Evolutionary conservation across 1,140 invertebrate species (phyloP).

Genomic region (Calephelis virginiensis): DNA sequence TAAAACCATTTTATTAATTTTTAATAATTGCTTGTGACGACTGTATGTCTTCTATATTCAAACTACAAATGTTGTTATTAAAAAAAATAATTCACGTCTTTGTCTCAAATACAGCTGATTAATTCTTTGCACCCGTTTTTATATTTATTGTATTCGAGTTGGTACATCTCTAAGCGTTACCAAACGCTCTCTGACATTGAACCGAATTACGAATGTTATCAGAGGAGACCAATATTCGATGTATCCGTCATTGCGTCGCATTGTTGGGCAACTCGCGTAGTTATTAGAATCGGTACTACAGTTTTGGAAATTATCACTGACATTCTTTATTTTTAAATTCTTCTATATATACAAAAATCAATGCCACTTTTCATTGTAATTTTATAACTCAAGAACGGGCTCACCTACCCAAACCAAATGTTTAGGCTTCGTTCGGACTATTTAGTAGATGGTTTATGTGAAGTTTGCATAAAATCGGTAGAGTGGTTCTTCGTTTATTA

Average conservation of each 20-base stretch:
- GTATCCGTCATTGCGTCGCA: conserved; percentile 43
- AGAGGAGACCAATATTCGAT: conserved; percentile 40
- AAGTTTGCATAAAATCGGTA: no score
- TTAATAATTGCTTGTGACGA: no score
- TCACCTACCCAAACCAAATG: no score
- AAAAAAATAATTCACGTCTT: background rate
- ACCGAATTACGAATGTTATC: conserved; percentile 69
- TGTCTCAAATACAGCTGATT: conserved; percentile 5
- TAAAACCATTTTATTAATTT: no score
- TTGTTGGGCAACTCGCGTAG: conserved; percentile 52
- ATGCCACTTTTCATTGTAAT: no score
- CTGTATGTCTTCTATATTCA: no score
- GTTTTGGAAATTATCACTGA: background rate
- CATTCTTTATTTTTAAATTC: background rate
- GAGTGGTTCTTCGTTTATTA: no score
- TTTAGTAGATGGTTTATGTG: no score
- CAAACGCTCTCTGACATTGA: conserved; percentile 66
- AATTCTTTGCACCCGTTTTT: conserved; percentile 5
- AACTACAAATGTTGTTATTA: background rate
- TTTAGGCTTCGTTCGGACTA: no score
- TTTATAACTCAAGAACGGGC: no score
- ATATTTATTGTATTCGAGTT: conserved; percentile 16
- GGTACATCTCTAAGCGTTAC: conserved; percentile 46
- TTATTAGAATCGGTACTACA: background rate
- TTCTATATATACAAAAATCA: no score